Evolutionary conservation across 2,113 vertebrate species (phyloP).

Genomic region (Lepus timidus): DNA sequence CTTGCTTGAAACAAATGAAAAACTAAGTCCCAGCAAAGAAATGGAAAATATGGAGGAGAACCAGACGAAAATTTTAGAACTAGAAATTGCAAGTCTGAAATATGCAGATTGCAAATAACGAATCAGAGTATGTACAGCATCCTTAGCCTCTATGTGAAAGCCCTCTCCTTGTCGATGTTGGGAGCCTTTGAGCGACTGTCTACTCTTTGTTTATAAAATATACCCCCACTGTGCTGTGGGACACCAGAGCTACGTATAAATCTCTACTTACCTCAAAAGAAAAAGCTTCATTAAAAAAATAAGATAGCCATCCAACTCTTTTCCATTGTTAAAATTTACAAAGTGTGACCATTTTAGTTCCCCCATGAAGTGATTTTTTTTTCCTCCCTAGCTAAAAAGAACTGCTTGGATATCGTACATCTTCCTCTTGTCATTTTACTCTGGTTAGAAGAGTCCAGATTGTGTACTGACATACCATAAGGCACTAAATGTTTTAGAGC

Average conservation of each 20-base stretch:
- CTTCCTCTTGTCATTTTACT: background rate
- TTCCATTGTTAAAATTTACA: background rate
- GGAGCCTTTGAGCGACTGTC: too few relatives aligned
- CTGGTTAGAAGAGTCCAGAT: background rate
- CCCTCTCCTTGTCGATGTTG: too few relatives aligned
- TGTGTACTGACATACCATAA: background rate
- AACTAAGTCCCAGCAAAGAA: background rate
- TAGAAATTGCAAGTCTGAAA: background rate
- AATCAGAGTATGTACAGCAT: background rate
- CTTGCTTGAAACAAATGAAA: background rate
- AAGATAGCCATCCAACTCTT: background rate
- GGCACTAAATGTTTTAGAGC: background rate
- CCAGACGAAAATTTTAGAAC: background rate
- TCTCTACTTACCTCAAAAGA: constrained; percentile 7
- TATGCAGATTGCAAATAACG: background rate
- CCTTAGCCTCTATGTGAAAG: background rate
- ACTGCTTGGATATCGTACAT: background rate
- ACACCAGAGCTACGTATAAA: background rate
- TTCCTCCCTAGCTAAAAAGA: background rate
- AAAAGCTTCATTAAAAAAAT: constrained; percentile 4
- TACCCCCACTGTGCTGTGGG: too few relatives aligned
- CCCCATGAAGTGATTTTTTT: background rate
- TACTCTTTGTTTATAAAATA: too few relatives aligned
- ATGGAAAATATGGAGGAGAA: background rate
- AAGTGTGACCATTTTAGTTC: background rate